These are phyloP conservation scores for Cenopis cana DNA, from an alignment of 2,888 invertebrate species.

Conservation along the genomic window DNA sequence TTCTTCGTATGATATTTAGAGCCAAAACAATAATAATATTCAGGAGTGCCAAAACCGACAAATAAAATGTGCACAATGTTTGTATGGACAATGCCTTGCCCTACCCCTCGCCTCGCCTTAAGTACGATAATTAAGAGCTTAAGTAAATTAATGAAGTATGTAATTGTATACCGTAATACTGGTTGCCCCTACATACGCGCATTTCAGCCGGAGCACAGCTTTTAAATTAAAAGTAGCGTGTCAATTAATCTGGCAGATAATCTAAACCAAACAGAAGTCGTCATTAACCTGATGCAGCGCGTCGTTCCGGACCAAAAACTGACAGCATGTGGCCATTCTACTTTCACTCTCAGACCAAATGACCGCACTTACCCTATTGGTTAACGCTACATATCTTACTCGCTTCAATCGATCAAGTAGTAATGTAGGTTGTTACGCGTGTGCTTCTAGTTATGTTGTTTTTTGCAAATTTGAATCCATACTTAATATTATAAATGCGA, in stretches of 20 bases:
- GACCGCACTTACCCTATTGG: slow-evolving; percentile 58
- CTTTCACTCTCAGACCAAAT: slow-evolving; percentile 68
- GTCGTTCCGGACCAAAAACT: slow-evolving; percentile 55
- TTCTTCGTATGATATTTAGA: too few relatives aligned
- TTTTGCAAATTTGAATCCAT: neutral
- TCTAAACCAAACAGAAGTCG: slow-evolving; percentile 52
- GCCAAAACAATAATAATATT: too few relatives aligned
- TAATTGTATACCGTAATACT: neutral
- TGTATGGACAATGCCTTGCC: too few relatives aligned
- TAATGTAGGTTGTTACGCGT: slow-evolving; percentile 28
- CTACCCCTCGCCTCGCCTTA: neutral
- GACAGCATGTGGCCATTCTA: slow-evolving; percentile 62
- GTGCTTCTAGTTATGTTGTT: slow-evolving; percentile 1
- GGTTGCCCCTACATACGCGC: neutral
- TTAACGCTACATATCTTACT: slow-evolving; percentile 39
- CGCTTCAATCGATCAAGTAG: slow-evolving; percentile 31
- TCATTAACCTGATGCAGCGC: slow-evolving; percentile 45
- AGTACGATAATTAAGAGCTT: neutral
- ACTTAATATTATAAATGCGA: too few relatives aligned
- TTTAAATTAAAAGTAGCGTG: slow-evolving; percentile 45
- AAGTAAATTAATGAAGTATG: neutral
- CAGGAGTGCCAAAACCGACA: too few relatives aligned
- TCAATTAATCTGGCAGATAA: slow-evolving; percentile 58
- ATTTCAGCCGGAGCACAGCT: slow-evolving; percentile 14
- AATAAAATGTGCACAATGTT: too few relatives aligned